Conservation (phyloP, 2,797 vertebrate genomes). For the Sebastes cheni region DNA sequence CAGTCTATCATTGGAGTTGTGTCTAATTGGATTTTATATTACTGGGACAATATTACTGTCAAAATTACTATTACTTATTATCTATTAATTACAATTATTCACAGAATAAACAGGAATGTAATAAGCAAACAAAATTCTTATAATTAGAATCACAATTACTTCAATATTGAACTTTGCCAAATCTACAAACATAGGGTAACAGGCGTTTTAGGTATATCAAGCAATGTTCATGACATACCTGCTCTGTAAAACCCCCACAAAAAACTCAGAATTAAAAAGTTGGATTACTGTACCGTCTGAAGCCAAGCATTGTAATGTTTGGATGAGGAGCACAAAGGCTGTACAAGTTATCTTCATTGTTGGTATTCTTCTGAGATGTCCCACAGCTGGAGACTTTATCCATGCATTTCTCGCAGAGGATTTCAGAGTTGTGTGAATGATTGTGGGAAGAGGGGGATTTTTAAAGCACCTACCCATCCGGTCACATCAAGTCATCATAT, state of each 20-base stretch:
- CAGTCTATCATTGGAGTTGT: neutral
- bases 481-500: neutral
- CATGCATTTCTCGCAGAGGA: neutral
- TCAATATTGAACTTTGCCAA: neutral
- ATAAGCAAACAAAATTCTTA: neutral
- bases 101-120: neutral
- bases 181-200: neutral
- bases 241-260: neutral
- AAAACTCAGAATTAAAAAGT: neutral
- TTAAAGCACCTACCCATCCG: neutral
- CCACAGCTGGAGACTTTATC: neutral
- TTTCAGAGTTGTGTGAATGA: slow-evolving; percentile 4
- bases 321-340: slow-evolving; percentile 51
- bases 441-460: neutral
- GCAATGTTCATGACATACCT: neutral
- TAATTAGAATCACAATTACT: neutral
- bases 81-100: neutral
- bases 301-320: slow-evolving; percentile 48
- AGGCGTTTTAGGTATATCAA: neutral
- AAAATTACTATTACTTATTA: too few relatives aligned
- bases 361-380: neutral
- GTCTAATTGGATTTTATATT: neutral
- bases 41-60: neutral
- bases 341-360: slow-evolving; percentile 46
- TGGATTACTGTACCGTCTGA: slow-evolving; percentile 53